phyloP scores from a whole-genome alignment of 2,113 vertebrate species.

The Trogon melanurus region DNA sequence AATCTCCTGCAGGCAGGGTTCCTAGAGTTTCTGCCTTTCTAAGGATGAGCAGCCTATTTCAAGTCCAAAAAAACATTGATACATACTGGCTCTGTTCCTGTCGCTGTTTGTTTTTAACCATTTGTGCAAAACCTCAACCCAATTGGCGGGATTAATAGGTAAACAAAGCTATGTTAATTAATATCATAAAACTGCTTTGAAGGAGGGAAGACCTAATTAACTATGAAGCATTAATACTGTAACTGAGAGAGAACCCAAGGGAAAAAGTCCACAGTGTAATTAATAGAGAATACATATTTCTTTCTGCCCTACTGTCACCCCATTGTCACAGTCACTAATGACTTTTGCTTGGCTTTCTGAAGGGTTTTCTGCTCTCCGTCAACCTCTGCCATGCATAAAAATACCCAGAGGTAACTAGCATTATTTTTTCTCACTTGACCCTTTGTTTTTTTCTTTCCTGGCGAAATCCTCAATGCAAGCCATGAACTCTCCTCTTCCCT shows the following conservation, averaged over 20 bases:
- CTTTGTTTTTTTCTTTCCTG: neutral
- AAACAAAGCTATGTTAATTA: slow-evolving; percentile 46
- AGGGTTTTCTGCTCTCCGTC: neutral
- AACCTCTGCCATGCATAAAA: neutral
- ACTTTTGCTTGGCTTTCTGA: slow-evolving; percentile 16
- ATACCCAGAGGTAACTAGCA: neutral
- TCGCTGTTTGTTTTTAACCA: slow-evolving; percentile 38
- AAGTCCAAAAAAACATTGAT: neutral
- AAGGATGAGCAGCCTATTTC: neutral
- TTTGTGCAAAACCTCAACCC: slow-evolving; percentile 5
- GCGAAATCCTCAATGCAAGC: rapidly evolving
- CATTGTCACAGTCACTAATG: neutral
- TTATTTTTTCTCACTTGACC: neutral
- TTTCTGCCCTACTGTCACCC: neutral
- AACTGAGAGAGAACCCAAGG: slow-evolving; percentile 19
- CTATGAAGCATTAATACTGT: neutral
- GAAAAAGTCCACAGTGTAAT: slow-evolving; percentile 46
- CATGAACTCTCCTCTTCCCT: neutral
- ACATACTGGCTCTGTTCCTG: neutral
- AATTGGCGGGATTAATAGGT: neutral
- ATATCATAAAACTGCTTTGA: neutral
- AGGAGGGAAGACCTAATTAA: slow-evolving; percentile 51
- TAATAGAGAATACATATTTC: slow-evolving; percentile 31
- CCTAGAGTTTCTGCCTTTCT: neutral
- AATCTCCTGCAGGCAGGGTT: neutral